Base-by-base conservation (phyloP, 1,140 invertebrate genomes). In the Wiebesia pumilae region DNA sequence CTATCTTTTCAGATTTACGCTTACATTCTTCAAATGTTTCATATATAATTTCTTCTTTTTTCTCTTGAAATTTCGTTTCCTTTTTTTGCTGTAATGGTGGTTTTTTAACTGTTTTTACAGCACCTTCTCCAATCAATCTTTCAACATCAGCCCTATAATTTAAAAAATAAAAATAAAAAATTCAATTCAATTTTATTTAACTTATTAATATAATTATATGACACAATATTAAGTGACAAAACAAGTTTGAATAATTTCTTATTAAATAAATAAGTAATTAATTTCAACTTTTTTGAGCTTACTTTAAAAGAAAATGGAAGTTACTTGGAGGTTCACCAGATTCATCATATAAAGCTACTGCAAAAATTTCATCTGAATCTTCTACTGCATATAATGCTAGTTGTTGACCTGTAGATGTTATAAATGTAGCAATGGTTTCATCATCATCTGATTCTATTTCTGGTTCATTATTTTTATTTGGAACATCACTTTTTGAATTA, bases 301-400 rank as follows among this genome's bases (percentile, higher is more conserved):
- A 92, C 91, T 93, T 93, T 89, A 93, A 91, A 9, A 93, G 90
- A 89, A 93, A 93, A 86, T 94, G 91, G 81, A 94, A 94, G 87
- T 92, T 90, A 27, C 90, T 92, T 24, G 93, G 93, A 19, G 93
- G 93, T 73, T 91, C 89, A 27, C 93, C 93, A 30, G 93, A 93
- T 80, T 93, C 93, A 79, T 94, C 91, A 54, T 93, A 94, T n/a
- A 93, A 89, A 82, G 92, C 91, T 1, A 94, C 93, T 35, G 93
- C 93, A 87, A 93, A 94, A 82, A 94, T 91, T 84, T 94, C 93
- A 27, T 94, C 93, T 0, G 92, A 93, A 83, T 93, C 90, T 90
- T 94, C 93, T n/a, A 94, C 93, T 7, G 93, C 91, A 87, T 94
- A 94, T 0, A 94, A 88, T 24, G 93, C 93, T 77, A 94, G 87